Conservation (phyloP, 53 echinoderm and acorn worm species). For the Mesocentrotus franciscanus region DNA sequence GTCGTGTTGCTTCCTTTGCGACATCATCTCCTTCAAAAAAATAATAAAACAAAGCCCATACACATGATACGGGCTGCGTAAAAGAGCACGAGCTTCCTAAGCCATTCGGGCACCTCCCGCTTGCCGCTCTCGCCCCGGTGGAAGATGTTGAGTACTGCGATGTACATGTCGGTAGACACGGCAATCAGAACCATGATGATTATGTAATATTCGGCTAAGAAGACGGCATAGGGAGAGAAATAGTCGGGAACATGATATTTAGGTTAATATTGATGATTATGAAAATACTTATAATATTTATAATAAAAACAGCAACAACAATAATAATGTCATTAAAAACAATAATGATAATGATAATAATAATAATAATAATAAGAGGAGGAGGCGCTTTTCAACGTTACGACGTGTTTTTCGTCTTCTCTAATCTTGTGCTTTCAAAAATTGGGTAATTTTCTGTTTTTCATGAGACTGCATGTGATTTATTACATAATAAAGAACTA, state of each 20-base stretch:
- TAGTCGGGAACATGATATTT: not conserved
- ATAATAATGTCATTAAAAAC: no score
- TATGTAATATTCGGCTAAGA: slow-evolving; percentile 92
- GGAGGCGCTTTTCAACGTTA: no score
- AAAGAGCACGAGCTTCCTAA: slow-evolving; percentile 81
- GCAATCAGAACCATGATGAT: slow-evolving; percentile 95
- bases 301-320: no score
- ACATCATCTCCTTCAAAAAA: slow-evolving; percentile 71
- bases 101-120: slow-evolving; percentile 84
- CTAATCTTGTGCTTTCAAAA: no score
- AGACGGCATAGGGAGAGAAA: not conserved
- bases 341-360: no score
- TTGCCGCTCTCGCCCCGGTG: slow-evolving; percentile 77
- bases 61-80: slow-evolving; percentile 89
- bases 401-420: no score
- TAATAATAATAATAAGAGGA: no score
- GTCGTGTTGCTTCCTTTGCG: slow-evolving; percentile 59
- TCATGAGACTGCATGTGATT: no score
- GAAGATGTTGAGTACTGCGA: slow-evolving; percentile 91
- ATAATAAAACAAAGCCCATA: slow-evolving; percentile 75
- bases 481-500: no score
- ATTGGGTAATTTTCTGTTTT: no score
- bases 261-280: no score
- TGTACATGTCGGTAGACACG: slow-evolving; percentile 95
- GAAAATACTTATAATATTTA: no score